Evolutionary conservation across 2,797 vertebrate genomes (phyloP), one percentile per base, ranked within the genome.

Genomic region (Spinibarbus caldwelli): DNA sequence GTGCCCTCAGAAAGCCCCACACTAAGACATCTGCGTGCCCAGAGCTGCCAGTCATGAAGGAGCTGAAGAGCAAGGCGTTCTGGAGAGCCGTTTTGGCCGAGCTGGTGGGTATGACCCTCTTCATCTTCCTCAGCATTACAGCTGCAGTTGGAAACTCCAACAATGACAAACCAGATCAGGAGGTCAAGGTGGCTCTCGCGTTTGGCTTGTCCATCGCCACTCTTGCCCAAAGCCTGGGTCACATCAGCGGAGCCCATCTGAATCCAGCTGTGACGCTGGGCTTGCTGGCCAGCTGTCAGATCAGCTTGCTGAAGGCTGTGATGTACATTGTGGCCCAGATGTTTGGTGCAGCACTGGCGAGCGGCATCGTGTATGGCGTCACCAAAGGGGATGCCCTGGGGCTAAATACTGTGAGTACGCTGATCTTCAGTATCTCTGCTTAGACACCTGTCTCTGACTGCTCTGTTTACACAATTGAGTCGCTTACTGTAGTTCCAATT

Each of bases 201-300:
- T 99, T 99, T 1, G 98, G 98, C 52, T 86, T 99, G 91, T 94
- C 97, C 88, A 99, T 99, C 0, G 98, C 98, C 89, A 99, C 98
- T 0, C 94, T 99, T 92, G 98, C 98, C 0, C 98, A 99, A 89
- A 97, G 96, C 5, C 94, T 99, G 90, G 98, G 98, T 38, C 98
- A 99, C 95, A 96, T 99, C 94, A 99, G 98, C 0, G 98, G 98
- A 0, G 97, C 97, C 1, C 98, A 99, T 93, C 95, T 99, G 92
- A 99, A 99, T 90, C 98, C 98, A 0, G 98, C 98, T 0, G 97
- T 99, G 8, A 99, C 98, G 6, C 91, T 99, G 76, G 98, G 98
- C 83, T 95, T 99, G 91, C 95, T 99, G 72, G 96, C 97, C 82
- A 99, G 97, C 94, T 99, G 98, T 86, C 98, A 98, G 95, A 98